Evolutionary conservation across 2,113 vertebrate genomes (phyloP).

Genomic region (Colius striatus): DNA sequence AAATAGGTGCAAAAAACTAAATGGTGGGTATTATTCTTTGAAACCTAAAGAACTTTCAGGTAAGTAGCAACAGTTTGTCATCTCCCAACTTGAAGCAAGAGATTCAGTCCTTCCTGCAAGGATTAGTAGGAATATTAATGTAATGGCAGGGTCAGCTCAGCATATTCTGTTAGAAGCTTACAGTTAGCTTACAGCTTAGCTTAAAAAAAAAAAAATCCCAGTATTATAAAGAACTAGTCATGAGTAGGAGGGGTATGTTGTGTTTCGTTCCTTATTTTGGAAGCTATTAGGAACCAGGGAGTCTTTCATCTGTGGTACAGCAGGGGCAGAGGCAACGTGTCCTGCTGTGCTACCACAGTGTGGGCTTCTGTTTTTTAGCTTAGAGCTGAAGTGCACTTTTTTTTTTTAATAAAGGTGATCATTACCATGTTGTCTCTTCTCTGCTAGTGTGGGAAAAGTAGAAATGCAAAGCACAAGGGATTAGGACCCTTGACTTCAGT

Average conservation of each 20-base stretch:
- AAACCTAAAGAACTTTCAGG: not conserved
- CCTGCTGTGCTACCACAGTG: not conserved
- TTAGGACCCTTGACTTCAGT: not conserved
- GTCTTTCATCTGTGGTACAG: not conserved
- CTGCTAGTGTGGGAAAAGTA: not conserved
- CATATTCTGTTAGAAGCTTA: not conserved
- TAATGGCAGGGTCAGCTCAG: not conserved
- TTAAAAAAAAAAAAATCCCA: not conserved
- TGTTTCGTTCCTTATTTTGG: not conserved
- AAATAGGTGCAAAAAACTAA: not conserved
- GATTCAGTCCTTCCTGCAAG: not conserved
- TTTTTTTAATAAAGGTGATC: fast-evolving
- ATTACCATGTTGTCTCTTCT: not conserved
- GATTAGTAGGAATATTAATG: not conserved
- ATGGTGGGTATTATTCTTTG: not conserved
- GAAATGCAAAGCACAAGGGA: not conserved
- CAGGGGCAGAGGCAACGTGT: not conserved
- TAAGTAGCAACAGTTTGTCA: not conserved
- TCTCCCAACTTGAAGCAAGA: not conserved
- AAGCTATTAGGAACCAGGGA: not conserved
- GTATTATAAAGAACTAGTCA: not conserved
- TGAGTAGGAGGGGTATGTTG: not conserved
- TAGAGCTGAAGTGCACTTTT: not conserved
- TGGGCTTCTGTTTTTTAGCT: not conserved
- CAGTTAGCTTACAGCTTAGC: not conserved